Conservation (phyloP, 2,113 vertebrate species). For the sheep (Ovis aries) region ARS-UI_Ramb_v3.0 NC_056061.1:27643501-27644000, state of each 20-base stretch:
- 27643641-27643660: not conserved
- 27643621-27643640: not conserved
- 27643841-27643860: not conserved
- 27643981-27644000: not conserved
- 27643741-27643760: not conserved
- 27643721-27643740: not conserved
- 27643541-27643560: not conserved
- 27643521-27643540: constrained; percentile 22
- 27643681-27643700: not conserved
- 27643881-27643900: not conserved
- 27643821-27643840: not conserved
- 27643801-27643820: not conserved
- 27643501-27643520: constrained; percentile 24
- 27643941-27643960: not conserved
- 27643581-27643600: not conserved
- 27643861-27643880: not conserved
- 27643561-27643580: not conserved
- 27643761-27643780: not conserved
- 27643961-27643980: not conserved
- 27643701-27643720: not conserved
- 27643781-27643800: not conserved
- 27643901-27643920: not conserved
- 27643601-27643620: not conserved
- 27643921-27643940: not conserved
- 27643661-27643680: not conserved